Evolutionary conservation across 2,888 invertebrate species (phyloP).

Genomic region (Alitta virens): DNA sequence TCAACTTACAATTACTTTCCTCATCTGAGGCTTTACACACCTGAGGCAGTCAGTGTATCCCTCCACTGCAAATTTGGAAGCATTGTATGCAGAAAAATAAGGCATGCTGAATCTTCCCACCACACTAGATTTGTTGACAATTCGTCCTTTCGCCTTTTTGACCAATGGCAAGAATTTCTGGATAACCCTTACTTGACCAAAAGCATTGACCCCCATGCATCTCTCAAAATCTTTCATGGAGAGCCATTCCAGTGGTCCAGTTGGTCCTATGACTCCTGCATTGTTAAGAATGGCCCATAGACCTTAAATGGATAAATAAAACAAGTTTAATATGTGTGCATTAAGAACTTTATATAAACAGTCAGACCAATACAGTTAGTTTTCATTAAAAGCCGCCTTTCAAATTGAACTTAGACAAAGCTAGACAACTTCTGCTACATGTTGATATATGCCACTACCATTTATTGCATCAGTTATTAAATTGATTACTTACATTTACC

Average conservation of each 20-base stretch:
- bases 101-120: constrained; percentile 31
- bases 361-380: too few relatives aligned
- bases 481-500: too few relatives aligned
- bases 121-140: constrained; percentile 42
- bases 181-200: constrained; percentile 47
- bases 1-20: too few relatives aligned
- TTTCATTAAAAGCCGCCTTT: too few relatives aligned
- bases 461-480: too few relatives aligned
- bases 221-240: constrained; percentile 5
- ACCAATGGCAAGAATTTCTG: constrained; percentile 39
- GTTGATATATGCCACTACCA: too few relatives aligned
- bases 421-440: too few relatives aligned
- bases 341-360: too few relatives aligned
- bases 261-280: constrained; percentile 36
- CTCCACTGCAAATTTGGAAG: constrained; percentile 43
- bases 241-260: constrained; percentile 13
- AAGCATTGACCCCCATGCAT: constrained; percentile 39
- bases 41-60: constrained; percentile 38
- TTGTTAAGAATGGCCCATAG: constrained; percentile 50
- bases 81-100: constrained; percentile 31
- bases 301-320: too few relatives aligned
- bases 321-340: too few relatives aligned
- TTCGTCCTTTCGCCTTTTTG: constrained; percentile 34
- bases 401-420: too few relatives aligned
- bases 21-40: too few relatives aligned